Base-by-base conservation (phyloP, 92 coral and sea anemone species). In the Galaxea fascicularis region DNA sequence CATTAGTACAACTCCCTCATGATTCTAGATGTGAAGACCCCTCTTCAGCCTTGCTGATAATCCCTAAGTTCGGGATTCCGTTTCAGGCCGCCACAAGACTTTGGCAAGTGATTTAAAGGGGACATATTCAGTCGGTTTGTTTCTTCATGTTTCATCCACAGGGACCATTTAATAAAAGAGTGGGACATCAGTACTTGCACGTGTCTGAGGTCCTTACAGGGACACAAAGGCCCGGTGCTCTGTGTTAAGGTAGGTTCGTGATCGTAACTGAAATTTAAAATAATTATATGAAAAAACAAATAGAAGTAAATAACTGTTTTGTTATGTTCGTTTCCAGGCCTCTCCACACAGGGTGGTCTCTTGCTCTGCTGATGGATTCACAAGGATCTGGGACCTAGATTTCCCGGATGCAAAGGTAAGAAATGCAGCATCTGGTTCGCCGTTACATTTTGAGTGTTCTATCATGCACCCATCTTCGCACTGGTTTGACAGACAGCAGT, bases 311-410 rank as follows among this genome's bases (percentile, higher is more conserved):
- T 35, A 35, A 35, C 2, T 35, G 2, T 6, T 35, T 35, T 35
- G 41, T 2, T 49, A 15, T 54, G 45, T 45, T 63, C 45, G 44
- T 31, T 46, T 22, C 79, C 82, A 94, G 98, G 95, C 89, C 28
- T 86, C 62, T 30, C 77, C 91, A 18, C 82, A 82, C 63, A 84
- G 96, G 71, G 87, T 97, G 31, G 90, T 95, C 10, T 94, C 99
- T 8, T 94, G 98, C 77, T 97, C 99, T 21, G 92, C 89, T 56
- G 99, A 97, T 76, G 98, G 99, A 10, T 91, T 93, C 51, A 89
- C 95, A 35, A 91, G 99, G 89, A 91, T 97, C 87, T 97, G 99
- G 99, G 99, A 97, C 78, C 89, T 96, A 65, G 95, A 73, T 74
- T 20, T 65, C 53, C 82, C 87, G 22, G 81, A 83, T 8, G 81